Base-by-base conservation (phyloP, 2,888 invertebrate species). In the Phlogophora meticulosa region DNA sequence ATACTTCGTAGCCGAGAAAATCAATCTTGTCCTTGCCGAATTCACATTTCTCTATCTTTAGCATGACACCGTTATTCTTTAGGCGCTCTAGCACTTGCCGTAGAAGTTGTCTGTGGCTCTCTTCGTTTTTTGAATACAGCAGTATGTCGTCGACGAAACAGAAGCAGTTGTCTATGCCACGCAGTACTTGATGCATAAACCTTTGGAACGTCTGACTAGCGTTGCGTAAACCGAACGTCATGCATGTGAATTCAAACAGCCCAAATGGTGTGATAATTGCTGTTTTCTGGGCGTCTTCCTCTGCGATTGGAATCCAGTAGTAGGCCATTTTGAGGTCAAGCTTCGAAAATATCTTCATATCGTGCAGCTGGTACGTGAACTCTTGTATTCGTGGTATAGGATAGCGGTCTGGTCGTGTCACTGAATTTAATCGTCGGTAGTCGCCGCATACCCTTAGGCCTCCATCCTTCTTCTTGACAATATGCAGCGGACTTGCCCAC, bases 401-500 rank as follows among this genome's bases (percentile, higher is more conserved):
- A 15, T 69, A 64, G 10, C 58, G 46, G 7, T 64, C 69, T 10
- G 63, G 69, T n/a, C 7, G 22, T 0, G 64, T 69, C 11, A 64
- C 57, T 0, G 69, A 15, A 10, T 61, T 61, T 2, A 67, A 7
- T 0, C 66, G n/a, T 11, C 64, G 2, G 5, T 55, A 57, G 36
- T 57, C 45, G 22, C 56, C 56, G 5, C 56, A 57, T 1, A 57
- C 51, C 0, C 79, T 73, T 49, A 82, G 20, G 0, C 49, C 38
- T 1, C 80, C 80, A 15, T 83, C 64, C 20, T 83, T 80, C 40
- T 87, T 89, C 45, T 53, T 67, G 0, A 79, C 84, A 0, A 81
- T 64, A 36, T 81, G 80, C 15, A 93, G 64, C 0, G 76, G 81
- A 34, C 75, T 60, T 24, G 83, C 71, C 83, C 83, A 83, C 9